These are phyloP conservation scores for Atherinosoma microstoma DNA, from an alignment of 2,797 vertebrate genomes.

Conservation along the genomic window DNA sequence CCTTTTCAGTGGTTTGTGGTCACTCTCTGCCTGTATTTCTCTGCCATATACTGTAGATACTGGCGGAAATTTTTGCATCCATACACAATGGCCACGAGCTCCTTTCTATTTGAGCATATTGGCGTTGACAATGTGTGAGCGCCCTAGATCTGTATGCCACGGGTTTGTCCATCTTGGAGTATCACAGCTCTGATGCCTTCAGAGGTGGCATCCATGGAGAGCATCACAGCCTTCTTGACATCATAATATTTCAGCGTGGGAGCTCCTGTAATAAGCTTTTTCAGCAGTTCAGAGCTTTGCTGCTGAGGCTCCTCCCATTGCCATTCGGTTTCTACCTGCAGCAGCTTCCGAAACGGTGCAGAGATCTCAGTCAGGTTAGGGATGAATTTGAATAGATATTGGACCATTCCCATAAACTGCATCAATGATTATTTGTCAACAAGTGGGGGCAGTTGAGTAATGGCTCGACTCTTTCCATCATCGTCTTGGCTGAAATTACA, in stretches of 20 bases:
- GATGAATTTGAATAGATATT: conserved; percentile 61
- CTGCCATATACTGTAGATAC: conserved; percentile 24
- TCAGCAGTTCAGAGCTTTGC: conserved; percentile 21
- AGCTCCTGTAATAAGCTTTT: conserved; percentile 11
- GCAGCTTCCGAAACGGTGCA: conserved; percentile 47
- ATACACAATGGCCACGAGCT: conserved; percentile 23
- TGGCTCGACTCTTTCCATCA: conserved; percentile 32
- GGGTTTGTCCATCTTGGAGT: conserved; percentile 22
- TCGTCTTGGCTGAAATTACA: neutral
- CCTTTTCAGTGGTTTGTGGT: conserved; percentile 29
- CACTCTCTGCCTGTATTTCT: conserved; percentile 11
- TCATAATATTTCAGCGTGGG: conserved; percentile 20
- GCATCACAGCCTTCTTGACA: conserved; percentile 22
- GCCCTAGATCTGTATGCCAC: conserved; percentile 16
- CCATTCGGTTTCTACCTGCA: conserved; percentile 46
- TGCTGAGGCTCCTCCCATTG: conserved; percentile 55
- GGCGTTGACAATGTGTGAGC: conserved; percentile 18
- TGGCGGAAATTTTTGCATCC: conserved; percentile 32
- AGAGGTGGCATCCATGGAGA: conserved; percentile 35
- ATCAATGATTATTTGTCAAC: conserved; percentile 58
- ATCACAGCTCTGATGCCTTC: conserved; percentile 27
- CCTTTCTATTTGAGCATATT: conserved; percentile 33
- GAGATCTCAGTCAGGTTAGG: conserved; percentile 55
- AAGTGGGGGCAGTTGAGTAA: conserved; percentile 2
- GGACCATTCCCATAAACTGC: conserved; percentile 62